Percentiles rank a stretch among this genome's conserved stretches.
Evolutionary conservation across 1,140 invertebrate genomes (phyloP).

Genomic region (Trichomalopsis sarcophagae): DNA sequence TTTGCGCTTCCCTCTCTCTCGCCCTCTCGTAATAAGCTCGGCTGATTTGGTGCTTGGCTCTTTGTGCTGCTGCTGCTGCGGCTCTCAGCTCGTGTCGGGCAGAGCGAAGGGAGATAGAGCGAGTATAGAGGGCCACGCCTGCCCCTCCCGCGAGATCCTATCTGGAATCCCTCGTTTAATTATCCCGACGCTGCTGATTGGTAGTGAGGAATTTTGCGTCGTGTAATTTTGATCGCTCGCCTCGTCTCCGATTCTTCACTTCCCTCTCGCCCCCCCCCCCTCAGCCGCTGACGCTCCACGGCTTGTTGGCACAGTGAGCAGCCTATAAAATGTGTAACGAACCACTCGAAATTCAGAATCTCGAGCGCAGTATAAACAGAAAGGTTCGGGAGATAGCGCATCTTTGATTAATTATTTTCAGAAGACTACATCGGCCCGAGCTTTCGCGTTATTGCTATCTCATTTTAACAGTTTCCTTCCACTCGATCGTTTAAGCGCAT

Average conservation of each 20-base stretch:
- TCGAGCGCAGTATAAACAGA: neutral
- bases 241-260: slow-evolving; percentile 42
- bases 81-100: neutral
- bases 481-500: neutral
- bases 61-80: too few relatives aligned
- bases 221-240: slow-evolving; percentile 67
- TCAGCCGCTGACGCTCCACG: neutral
- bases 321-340: too few relatives aligned
- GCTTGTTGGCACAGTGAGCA: too few relatives aligned
- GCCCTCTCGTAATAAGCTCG: too few relatives aligned
- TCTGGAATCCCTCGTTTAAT: slow-evolving; percentile 70
- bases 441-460: neutral
- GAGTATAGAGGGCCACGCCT: slow-evolving; percentile 62
- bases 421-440: neutral
- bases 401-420: neutral
- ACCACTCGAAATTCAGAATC: too few relatives aligned
- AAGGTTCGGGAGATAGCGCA: neutral
- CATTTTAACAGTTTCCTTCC: neutral
- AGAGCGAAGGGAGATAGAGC: slow-evolving; percentile 18
- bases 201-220: slow-evolving; percentile 71
- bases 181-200: slow-evolving; percentile 70
- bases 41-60: too few relatives aligned
- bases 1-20: too few relatives aligned
- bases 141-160: slow-evolving; percentile 69
- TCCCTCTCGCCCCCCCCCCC: slow-evolving; percentile 33